Percentiles rank a stretch among this genome's conserved stretches.
Conservation (phyloP, 2,888 invertebrate genomes). For the Eristalinus aeneus region DNA sequence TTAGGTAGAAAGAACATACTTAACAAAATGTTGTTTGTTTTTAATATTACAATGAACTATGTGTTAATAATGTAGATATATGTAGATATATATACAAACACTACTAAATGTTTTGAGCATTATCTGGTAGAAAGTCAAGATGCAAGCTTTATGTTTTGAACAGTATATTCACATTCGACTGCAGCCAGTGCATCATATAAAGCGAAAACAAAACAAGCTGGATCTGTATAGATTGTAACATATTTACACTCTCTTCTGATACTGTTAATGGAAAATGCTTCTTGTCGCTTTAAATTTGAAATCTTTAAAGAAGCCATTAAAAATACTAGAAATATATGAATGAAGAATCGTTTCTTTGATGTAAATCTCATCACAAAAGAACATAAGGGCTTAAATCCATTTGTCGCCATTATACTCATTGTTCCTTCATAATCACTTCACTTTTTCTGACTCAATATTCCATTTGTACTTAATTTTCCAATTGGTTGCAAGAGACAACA, state of each 20-base stretch:
- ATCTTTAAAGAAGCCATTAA: slow-evolving; percentile 2
- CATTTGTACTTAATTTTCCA: slow-evolving; percentile 60
- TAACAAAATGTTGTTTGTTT: too few relatives aligned
- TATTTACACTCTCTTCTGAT: background rate
- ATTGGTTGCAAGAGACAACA: slow-evolving; percentile 32
- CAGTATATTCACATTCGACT: too few relatives aligned
- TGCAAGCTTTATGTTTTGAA: too few relatives aligned
- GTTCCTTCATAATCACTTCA: slow-evolving; percentile 61
- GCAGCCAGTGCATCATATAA: too few relatives aligned
- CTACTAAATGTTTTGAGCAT: too few relatives aligned
- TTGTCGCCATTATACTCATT: slow-evolving; percentile 65
- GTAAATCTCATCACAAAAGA: slow-evolving; percentile 1
- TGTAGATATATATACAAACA: too few relatives aligned
- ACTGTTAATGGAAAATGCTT: background rate
- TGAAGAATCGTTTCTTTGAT: slow-evolving; percentile 12
- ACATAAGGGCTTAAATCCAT: slow-evolving; percentile 59
- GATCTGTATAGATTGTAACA: too few relatives aligned
- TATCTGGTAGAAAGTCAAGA: too few relatives aligned
- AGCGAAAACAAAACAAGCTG: too few relatives aligned
- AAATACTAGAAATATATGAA: background rate
- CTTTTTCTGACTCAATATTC: slow-evolving; percentile 47
- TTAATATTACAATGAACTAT: too few relatives aligned
- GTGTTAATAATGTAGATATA: too few relatives aligned
- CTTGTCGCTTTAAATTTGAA: background rate
- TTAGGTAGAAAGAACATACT: too few relatives aligned